These are phyloP conservation scores for Euleptes europaea DNA, from an alignment of 2,113 vertebrate genomes.

Conservation along the genomic window DNA sequence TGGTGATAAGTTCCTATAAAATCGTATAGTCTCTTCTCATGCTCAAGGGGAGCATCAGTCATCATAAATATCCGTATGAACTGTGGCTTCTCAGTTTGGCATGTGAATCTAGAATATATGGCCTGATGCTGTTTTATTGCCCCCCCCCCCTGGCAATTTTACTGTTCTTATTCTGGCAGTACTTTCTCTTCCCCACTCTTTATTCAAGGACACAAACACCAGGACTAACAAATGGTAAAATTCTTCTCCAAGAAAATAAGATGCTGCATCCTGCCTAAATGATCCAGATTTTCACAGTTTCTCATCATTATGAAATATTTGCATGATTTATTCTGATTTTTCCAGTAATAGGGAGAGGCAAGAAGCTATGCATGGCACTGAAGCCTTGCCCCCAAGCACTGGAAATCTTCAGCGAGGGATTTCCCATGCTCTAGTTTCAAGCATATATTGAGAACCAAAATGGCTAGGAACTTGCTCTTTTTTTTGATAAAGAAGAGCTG, in stretches of 20 bases:
- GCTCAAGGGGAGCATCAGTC: not conserved
- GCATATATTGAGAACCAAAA: not conserved
- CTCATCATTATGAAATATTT: not conserved
- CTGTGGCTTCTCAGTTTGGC: not conserved
- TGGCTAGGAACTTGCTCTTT: not conserved
- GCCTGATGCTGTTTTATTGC: not conserved
- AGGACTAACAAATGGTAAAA: not conserved
- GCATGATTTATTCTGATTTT: not conserved
- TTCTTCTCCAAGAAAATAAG: not conserved
- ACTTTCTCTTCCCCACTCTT: not conserved
- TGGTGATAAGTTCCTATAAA: not conserved
- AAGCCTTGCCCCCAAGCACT: not conserved
- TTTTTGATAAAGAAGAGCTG: not conserved
- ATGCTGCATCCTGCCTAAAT: not conserved
- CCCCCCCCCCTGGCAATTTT: too few relatives aligned
- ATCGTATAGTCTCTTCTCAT: not conserved
- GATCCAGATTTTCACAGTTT: not conserved
- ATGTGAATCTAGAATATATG: not conserved
- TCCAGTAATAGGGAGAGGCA: not conserved
- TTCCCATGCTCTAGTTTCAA: too few relatives aligned
- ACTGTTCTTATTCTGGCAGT: not conserved
- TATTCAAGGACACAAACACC: not conserved
- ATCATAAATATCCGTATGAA: not conserved
- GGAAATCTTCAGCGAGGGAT: too few relatives aligned
- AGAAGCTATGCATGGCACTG: not conserved